A percentile compares a stretch with the other conserved stretches of the same genome.
phyloP scores from a whole-genome alignment of 2,888 invertebrate genomes.

The Anagyrus pseudococci region DNA sequence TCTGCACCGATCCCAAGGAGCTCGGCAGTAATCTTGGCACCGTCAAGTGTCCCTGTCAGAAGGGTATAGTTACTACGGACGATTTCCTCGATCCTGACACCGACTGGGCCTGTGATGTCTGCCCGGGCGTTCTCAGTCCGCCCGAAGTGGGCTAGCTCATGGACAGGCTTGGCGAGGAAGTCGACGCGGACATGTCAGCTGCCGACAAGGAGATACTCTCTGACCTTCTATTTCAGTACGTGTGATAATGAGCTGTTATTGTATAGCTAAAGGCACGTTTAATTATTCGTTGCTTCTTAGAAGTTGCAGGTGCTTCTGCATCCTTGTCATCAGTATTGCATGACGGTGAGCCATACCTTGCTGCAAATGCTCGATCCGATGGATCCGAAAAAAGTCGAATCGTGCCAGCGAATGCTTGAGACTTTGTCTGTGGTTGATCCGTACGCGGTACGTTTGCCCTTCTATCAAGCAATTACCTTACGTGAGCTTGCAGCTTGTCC shows the following conservation, averaged over 20 bases:
- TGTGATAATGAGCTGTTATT: neutral
- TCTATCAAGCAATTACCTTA: constrained; percentile 80
- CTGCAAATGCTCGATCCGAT: constrained; percentile 73
- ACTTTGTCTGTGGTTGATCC: constrained; percentile 75
- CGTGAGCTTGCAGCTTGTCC: constrained; percentile 68
- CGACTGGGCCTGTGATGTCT: constrained; percentile 80
- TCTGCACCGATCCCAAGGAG: constrained; percentile 84
- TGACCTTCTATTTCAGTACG: constrained; percentile 70
- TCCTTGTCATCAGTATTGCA: constrained; percentile 84
- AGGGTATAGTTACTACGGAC: constrained; percentile 73
- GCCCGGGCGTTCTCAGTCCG: constrained; percentile 70
- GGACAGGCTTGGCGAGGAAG: constrained; percentile 78
- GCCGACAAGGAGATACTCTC: constrained; percentile 71
- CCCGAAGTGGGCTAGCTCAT: constrained; percentile 73
- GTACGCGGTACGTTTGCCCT: constrained; percentile 73
- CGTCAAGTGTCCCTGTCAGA: constrained; percentile 72
- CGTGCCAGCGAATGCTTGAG: constrained; percentile 71
- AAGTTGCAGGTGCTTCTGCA: constrained; percentile 69
- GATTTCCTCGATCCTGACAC: constrained; percentile 74
- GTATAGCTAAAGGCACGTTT: no score
- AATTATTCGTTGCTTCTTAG: constrained; percentile 44
- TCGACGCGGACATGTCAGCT: constrained; percentile 72
- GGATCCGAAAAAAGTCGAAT: constrained; percentile 69
- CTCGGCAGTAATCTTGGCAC: constrained; percentile 77
- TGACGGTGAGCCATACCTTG: constrained; percentile 81